Conservation (phyloP, 2,113 vertebrate genomes). For the Microcebus ravelobensis region DNA sequence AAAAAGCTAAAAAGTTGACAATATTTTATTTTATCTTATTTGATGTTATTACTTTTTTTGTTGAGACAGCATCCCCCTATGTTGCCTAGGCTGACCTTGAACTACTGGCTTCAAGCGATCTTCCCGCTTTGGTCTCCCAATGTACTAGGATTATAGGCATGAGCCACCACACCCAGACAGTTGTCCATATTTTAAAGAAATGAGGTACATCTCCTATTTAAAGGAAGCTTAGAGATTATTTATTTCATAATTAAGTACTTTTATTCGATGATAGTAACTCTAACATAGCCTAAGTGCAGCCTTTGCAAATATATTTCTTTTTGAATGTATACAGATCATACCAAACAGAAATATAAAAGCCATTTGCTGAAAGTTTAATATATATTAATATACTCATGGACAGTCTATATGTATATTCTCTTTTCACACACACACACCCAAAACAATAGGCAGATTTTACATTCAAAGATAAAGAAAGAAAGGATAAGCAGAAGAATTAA, state of each 20-base stretch:
- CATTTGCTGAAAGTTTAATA: background rate
- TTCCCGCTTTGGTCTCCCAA: too few relatives aligned
- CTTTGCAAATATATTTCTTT: background rate
- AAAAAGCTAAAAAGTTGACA: background rate
- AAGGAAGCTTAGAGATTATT: background rate
- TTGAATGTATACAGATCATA: background rate
- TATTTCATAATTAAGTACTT: slow-evolving; percentile 22
- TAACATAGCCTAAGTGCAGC: background rate
- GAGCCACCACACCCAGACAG: too few relatives aligned
- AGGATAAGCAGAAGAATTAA: background rate
- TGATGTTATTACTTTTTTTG: too few relatives aligned
- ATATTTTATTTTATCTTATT: too few relatives aligned
- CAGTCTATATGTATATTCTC: background rate
- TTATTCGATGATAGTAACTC: background rate
- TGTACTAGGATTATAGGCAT: too few relatives aligned
- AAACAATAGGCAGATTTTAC: background rate
- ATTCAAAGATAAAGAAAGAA: background rate
- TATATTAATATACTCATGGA: background rate
- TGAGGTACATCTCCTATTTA: background rate
- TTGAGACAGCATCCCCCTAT: too few relatives aligned
- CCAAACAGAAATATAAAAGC: background rate
- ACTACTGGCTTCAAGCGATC: too few relatives aligned
- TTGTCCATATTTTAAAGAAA: background rate
- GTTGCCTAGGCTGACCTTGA: too few relatives aligned
- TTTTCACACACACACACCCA: background rate